Base-by-base conservation (phyloP, 1,140 invertebrate species). In the Babylonia areolata region DNA sequence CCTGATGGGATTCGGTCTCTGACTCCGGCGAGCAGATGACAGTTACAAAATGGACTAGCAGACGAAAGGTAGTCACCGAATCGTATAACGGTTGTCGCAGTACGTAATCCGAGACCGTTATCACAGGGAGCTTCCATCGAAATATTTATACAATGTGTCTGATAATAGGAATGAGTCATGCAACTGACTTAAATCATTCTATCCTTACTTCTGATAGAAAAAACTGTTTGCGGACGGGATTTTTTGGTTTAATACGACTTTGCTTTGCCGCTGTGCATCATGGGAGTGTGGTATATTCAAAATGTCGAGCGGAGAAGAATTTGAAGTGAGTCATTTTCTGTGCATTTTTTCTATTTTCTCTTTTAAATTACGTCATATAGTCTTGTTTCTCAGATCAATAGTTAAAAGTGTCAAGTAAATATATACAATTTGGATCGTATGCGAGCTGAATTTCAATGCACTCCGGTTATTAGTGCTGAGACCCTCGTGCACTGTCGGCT, bases 271-370 rank as follows among this genome's bases (percentile, higher is more conserved):
- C 35, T 46, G 33, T 85, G 88, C 86, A 88, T 87, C 86, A 87
- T 88, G 88, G 88, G 88, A 87, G 84, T 71, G 80, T 83, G 84
- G 81, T 78, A 86, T 73, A 75, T 87, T 87, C 84, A 87, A 88
- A 88, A 88, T 88, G 87, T 85, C 87, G 81, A 85, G 81, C 81
- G 80, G 85, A 87, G 80, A 88, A 75, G 82, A 84, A 46, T 73
- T 84, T 31, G 82, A 84, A 42, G 85, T 71, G 85, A 69, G 73
- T 88, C 2, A 39, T 85, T 37, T 42, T 79, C 54, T 80, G 35
- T 54, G 6, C 28, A 9, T 54, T 80, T 80, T 80, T 40, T 37
- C 5, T 37, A 17, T 40, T 23, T n/a, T 64, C 15, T 64, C 20
- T 23, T 23, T 64, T 12, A 23, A 23, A 23, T 23, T 64, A 6